Evolutionary conservation across 2,797 vertebrate genomes (phyloP).

Genomic region (Centroberyx gerrardi): DNA sequence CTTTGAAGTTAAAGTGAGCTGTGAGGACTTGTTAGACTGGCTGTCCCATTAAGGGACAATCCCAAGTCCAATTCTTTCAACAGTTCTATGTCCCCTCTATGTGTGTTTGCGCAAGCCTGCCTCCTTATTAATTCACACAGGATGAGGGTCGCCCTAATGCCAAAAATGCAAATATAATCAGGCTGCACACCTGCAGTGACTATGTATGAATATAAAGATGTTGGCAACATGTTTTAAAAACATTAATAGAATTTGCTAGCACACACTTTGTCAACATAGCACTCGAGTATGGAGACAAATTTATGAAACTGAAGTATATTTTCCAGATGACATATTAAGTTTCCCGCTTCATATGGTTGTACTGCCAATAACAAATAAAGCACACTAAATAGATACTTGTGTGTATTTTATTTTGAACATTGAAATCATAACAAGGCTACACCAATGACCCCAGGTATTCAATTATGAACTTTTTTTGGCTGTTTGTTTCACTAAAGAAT

Average conservation of each 20-base stretch:
- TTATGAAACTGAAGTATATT: conserved; percentile 51
- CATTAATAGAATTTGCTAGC: conserved; percentile 47
- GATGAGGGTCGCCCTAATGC: not conserved
- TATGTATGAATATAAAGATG: conserved; percentile 38
- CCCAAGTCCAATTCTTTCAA: not conserved
- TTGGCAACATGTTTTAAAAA: conserved; percentile 51
- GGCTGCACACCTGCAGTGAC: conserved; percentile 21
- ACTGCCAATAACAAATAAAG: conserved; percentile 48
- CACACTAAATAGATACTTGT: too few species aligned
- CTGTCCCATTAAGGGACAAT: not conserved
- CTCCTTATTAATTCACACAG: conserved; percentile 11
- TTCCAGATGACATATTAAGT: conserved; percentile 73
- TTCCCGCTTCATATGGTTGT: conserved; percentile 37
- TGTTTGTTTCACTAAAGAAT: not conserved
- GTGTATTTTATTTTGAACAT: too few species aligned
- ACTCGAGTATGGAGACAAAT: conserved; percentile 51
- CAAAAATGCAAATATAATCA: conserved; percentile 59
- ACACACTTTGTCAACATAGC: conserved; percentile 61
- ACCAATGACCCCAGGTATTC: too few species aligned
- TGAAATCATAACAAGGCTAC: too few species aligned
- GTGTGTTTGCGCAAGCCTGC: not conserved
- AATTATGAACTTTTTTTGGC: too few species aligned
- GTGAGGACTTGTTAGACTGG: not conserved
- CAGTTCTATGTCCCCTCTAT: too few species aligned
- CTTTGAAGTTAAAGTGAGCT: conserved; percentile 20